These are phyloP conservation scores for Balearica regulorum DNA, from an alignment of 2,797 vertebrate species.

Conservation along the genomic window DNA sequence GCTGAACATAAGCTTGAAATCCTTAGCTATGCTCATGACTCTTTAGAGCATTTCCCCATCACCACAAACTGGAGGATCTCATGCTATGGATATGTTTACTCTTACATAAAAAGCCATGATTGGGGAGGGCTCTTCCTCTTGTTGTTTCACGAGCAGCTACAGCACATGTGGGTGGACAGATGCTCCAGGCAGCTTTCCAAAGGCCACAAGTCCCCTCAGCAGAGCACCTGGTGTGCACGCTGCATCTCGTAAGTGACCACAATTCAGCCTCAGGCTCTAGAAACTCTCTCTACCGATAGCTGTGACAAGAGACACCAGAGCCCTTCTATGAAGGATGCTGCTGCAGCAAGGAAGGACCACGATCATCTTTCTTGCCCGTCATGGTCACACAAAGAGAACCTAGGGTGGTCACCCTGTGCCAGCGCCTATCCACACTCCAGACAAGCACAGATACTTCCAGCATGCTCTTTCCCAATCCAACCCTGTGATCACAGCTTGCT, in stretches of 20 bases:
- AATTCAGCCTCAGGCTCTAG: not conserved
- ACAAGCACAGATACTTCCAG: not conserved
- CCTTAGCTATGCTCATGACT: not conserved
- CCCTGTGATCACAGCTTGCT: not conserved
- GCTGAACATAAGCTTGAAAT: not conserved
- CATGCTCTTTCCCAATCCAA: accelerated
- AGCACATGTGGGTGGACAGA: accelerated
- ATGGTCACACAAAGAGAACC: accelerated
- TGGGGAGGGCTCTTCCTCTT: not conserved
- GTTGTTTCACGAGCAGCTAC: not conserved
- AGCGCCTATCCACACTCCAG: not conserved
- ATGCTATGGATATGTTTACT: not conserved
- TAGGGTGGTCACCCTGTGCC: no score
- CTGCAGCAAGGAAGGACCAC: not conserved
- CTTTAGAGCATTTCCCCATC: not conserved
- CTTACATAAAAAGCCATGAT: not conserved
- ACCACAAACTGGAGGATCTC: not conserved
- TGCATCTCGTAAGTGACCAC: not conserved
- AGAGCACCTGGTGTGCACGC: not conserved
- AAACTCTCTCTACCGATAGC: not conserved
- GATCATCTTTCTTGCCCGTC: not conserved
- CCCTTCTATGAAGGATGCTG: accelerated
- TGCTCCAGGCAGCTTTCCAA: not conserved
- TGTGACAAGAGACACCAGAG: not conserved
- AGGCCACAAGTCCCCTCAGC: not conserved